A percentile compares a stretch with the other conserved stretches of the same genome.
Evolutionary conservation across 2,113 vertebrate species (phyloP).

Genomic region (Notothenia rossii): DNA sequence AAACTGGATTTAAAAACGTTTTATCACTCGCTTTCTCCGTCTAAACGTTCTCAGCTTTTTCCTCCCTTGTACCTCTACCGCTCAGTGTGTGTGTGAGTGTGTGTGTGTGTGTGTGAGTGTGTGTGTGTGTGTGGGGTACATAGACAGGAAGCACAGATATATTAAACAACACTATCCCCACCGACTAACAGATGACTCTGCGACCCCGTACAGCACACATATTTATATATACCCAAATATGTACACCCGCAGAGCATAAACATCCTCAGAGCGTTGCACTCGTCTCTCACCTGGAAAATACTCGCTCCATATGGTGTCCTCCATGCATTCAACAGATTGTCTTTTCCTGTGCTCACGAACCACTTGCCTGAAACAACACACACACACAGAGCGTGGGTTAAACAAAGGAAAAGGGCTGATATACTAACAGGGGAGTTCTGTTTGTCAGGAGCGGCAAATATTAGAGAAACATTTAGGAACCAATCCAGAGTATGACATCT

Average conservation of each 20-base stretch:
- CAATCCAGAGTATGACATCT: background rate
- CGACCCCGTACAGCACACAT: background rate
- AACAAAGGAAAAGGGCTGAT: background rate
- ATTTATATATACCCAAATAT: background rate
- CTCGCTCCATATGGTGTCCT: constrained; percentile 83
- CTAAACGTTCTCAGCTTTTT: constrained; percentile 24
- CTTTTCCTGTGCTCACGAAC: constrained; percentile 92
- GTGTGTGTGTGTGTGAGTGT: background rate
- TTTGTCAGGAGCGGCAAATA: background rate
- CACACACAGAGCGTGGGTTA: constrained; percentile 7
- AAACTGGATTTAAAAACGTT: constrained; percentile 26
- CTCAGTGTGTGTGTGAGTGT: background rate
- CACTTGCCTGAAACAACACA: constrained; percentile 87
- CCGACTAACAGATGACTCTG: constrained; percentile 23
- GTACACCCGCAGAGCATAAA: constrained; percentile 1
- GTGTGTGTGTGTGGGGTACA: background rate
- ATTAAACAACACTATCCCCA: constrained; percentile 5
- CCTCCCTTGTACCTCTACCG: constrained; percentile 12
- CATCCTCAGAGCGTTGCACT: background rate
- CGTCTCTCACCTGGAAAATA: constrained; percentile 87
- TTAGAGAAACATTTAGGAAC: background rate
- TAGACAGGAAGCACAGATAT: constrained; percentile 16
- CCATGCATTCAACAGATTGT: constrained; percentile 73
- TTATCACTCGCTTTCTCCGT: constrained; percentile 12
- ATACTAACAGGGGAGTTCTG: background rate